These are phyloP conservation scores for Anthopleura xanthogrammica DNA, from an alignment of 92 coral and sea anemone genomes.

Conservation along the genomic window DNA sequence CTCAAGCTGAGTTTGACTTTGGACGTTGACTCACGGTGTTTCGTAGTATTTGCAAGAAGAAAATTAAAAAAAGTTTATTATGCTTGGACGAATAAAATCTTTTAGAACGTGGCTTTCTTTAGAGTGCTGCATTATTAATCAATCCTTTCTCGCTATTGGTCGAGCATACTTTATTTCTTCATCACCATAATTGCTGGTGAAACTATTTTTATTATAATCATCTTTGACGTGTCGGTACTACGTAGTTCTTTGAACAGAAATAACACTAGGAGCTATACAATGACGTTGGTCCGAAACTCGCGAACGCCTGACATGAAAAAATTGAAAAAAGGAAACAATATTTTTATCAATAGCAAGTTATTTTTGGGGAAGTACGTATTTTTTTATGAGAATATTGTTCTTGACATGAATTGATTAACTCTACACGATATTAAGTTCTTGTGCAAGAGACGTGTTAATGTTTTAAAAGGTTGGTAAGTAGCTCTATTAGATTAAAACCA, in stretches of 20 bases:
- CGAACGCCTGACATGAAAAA: background rate
- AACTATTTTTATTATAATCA: background rate
- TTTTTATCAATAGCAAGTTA: background rate
- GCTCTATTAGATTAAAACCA: background rate
- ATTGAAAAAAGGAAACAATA: background rate
- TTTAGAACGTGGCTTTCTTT: background rate
- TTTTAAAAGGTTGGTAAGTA: conserved; percentile 1
- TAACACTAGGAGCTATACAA: background rate
- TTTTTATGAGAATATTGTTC: background rate
- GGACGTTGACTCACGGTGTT: background rate
- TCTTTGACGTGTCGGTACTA: background rate
- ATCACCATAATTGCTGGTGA: background rate
- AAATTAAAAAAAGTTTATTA: background rate
- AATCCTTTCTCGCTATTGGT: background rate
- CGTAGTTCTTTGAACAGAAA: background rate
- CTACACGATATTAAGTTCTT: background rate
- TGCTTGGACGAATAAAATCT: background rate
- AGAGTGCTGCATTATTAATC: background rate
- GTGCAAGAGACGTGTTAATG: background rate
- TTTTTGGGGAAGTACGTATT: background rate
- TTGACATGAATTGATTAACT: background rate
- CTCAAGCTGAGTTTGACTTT: background rate
- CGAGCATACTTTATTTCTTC: background rate
- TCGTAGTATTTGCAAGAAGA: background rate
- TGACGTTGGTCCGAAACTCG: background rate